Base-by-base conservation (phyloP, 1,140 invertebrate species). In the Pararge aegeria region DNA sequence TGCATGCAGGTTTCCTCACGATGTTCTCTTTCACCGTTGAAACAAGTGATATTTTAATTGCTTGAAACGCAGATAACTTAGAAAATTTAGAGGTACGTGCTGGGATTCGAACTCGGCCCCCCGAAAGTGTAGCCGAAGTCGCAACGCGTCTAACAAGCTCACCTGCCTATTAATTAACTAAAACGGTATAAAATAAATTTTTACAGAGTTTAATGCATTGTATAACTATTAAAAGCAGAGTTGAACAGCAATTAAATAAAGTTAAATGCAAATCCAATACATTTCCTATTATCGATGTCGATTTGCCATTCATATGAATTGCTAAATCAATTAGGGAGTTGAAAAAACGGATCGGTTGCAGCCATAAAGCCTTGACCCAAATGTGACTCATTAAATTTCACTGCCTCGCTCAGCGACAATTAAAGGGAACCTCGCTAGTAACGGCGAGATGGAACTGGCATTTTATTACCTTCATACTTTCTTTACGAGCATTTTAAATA, bases 351-450 rank as follows among this genome's bases (percentile, higher is more conserved):
- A 68, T 67, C 61, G 51, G 30, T 55, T 51, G 19, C 57, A 68
- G 48, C 49, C 58, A 64, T 64, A 54, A 61, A 73, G 53, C 78
- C 78, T 85, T 81, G 80, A 76, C 78, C 78, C 61, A 53, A 83
- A 80, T 81, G 68, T 71, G 64, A 37, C 69, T 76, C 78, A 77
- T 80, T 80, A 79, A 77, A 80, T 82, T 78, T 75, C 65, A 73
- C 70, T 68, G 68, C 61, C 58, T 68, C 73, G 60, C 66, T 73
- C 72, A 66, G 68, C 67, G 67, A 76, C 71, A 77, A 81, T 78
- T 75, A 80, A 76, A 78, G 61, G 48, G 67, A 69, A 68, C 69
- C 64, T 71, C 65, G 58, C 58, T 52, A 62, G 64, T 75, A 67
- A 68, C 48, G 58, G 66, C 57, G 64, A 61, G 66, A 73, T 67